Evolutionary conservation across 1,140 invertebrate genomes (phyloP).

Genomic region (Melipona quadrifasciata): DNA sequence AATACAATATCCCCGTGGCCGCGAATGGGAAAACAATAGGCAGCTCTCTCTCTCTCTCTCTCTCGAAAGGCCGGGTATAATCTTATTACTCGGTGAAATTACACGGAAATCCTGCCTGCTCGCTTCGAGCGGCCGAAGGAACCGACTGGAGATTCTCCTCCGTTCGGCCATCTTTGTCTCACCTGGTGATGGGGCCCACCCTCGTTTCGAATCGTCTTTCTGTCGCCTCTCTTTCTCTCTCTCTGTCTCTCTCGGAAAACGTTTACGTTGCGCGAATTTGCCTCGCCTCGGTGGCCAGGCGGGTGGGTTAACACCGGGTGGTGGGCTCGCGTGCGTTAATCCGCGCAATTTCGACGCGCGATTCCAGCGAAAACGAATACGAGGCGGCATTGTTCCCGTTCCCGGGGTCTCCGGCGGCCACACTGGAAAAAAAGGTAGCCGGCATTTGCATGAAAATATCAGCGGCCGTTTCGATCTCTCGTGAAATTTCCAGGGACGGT

Average conservation of each 20-base stretch:
- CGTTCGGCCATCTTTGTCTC: neutral
- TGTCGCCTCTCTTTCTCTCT: neutral
- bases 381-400: constrained; percentile 52
- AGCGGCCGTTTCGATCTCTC: constrained; percentile 13
- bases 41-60: neutral
- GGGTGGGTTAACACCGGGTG: no score
- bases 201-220: neutral
- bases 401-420: neutral
- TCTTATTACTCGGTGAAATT: constrained; percentile 58
- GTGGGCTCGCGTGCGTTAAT: constrained; percentile 47
- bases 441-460: constrained; percentile 66
- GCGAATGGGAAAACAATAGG: constrained; percentile 44
- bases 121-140: neutral
- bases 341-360: constrained; percentile 61
- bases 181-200: neutral
- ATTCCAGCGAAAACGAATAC: constrained; percentile 58
- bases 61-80: constrained; percentile 29
- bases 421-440: constrained; percentile 24
- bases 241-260: constrained; percentile 19
- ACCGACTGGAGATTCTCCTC: neutral
- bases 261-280: constrained; percentile 43
- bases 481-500: constrained; percentile 22
- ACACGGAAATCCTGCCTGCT: constrained; percentile 19
- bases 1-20: constrained; percentile 24
- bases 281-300: neutral